These are phyloP conservation scores for Apogon talboti DNA, from an alignment of 2,797 vertebrate genomes.

Conservation along the genomic window DNA sequence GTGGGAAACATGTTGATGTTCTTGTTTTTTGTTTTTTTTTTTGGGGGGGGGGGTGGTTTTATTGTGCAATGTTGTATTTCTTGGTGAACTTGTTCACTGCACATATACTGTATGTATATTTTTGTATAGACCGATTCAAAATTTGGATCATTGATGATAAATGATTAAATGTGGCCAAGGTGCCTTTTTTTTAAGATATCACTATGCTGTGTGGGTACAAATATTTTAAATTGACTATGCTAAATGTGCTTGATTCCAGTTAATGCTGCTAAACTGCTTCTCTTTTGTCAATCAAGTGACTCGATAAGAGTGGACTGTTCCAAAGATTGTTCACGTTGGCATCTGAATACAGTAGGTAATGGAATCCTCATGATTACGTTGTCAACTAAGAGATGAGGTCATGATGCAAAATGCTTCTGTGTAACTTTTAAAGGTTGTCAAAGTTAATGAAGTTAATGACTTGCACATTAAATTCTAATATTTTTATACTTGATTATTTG, in stretches of 20 bases:
- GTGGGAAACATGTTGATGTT: constrained; percentile 52
- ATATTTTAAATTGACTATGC: constrained; percentile 68
- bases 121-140: constrained; percentile 70
- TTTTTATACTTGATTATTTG: constrained; percentile 48
- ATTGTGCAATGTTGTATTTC: constrained; percentile 80
- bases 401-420: constrained; percentile 34
- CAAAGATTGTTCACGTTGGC: constrained; percentile 59
- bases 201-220: constrained; percentile 66
- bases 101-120: constrained; percentile 73
- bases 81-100: constrained; percentile 66
- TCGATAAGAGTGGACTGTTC: constrained; percentile 39
- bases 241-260: constrained; percentile 75
- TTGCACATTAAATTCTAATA: constrained; percentile 76
- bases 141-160: constrained; percentile 50
- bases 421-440: constrained; percentile 54
- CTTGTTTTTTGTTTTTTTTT: constrained; percentile 59
- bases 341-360: constrained; percentile 40
- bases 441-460: constrained; percentile 70
- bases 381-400: constrained; percentile 38
- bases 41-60: constrained; percentile 48
- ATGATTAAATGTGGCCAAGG: constrained; percentile 60
- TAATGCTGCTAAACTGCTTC: constrained; percentile 79
- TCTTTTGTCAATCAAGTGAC: constrained; percentile 65
- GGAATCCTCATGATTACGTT: constrained; percentile 49
- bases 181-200: constrained; percentile 69